phyloP scores from a whole-genome alignment of 2,888 invertebrate genomes.

The Aphidoletes aphidimyza region DNA sequence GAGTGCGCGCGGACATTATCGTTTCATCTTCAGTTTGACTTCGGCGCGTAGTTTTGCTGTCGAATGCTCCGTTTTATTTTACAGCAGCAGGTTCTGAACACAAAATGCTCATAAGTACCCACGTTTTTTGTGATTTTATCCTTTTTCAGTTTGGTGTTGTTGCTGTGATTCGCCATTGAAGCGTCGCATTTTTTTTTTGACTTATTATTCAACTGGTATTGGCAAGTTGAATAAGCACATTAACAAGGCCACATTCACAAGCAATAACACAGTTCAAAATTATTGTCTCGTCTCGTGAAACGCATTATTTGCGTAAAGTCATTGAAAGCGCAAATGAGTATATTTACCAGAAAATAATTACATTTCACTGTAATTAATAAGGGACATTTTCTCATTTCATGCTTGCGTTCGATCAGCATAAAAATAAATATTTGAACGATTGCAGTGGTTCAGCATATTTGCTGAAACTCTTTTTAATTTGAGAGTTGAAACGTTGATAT shows the following conservation, averaged over 20 bases:
- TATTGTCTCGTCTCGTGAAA: not conserved
- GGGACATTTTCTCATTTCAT: too few species aligned
- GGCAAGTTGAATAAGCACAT: not conserved
- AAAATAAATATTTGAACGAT: too few species aligned
- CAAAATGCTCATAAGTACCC: constrained; percentile 45
- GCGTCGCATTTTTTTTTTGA: not conserved
- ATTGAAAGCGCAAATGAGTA: not conserved
- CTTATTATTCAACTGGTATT: not conserved
- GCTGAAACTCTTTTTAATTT: too few species aligned
- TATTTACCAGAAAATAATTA: not conserved
- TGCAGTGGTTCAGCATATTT: too few species aligned
- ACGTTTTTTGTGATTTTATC: constrained; percentile 7
- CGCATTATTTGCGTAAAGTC: not conserved
- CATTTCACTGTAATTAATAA: not conserved
- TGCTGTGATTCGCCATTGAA: not conserved
- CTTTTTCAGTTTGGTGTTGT: not conserved
- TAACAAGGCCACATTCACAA: not conserved
- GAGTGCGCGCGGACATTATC: constrained; percentile 28
- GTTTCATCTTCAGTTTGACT: constrained; percentile 20
- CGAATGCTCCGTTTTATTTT: not conserved
- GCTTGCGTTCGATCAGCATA: too few species aligned
- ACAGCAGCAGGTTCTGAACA: constrained; percentile 47
- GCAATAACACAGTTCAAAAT: not conserved
- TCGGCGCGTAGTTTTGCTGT: constrained; percentile 18
- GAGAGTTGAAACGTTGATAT: too few species aligned